These are phyloP conservation scores for Cephus spinipes DNA, from an alignment of 2,888 invertebrate species.

Conservation along the genomic window DNA sequence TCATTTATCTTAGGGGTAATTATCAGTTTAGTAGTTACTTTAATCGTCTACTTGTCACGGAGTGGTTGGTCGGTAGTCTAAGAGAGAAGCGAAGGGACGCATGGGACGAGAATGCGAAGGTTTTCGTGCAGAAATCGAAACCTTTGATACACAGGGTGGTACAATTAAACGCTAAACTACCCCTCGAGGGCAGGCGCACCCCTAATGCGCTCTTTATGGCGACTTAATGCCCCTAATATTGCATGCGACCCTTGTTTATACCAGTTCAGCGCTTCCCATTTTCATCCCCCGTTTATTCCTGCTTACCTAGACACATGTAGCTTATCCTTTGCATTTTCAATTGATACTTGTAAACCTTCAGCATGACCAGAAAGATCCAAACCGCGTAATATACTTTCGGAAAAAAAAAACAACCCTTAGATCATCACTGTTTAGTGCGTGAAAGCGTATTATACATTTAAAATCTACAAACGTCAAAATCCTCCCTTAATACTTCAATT, in stretches of 20 bases:
- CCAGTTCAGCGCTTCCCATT: constrained; percentile 62
- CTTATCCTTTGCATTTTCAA: not conserved
- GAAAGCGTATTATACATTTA: not conserved
- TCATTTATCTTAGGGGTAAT: not conserved
- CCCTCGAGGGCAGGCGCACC: constrained; percentile 64
- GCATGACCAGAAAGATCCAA: not conserved
- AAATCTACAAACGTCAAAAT: not conserved
- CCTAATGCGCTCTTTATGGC: constrained; percentile 67
- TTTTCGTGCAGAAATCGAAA: constrained; percentile 63
- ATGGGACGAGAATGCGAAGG: constrained; percentile 34
- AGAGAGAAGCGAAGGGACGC: not conserved
- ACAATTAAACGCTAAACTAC: constrained; percentile 67
- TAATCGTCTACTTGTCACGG: not conserved
- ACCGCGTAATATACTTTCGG: not conserved
- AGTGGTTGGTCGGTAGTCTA: not conserved
- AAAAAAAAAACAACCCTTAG: not conserved
- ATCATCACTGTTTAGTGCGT: not conserved
- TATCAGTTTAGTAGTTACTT: not conserved
- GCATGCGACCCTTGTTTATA: constrained; percentile 65
- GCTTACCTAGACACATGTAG: not conserved
- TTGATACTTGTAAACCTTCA: not conserved
- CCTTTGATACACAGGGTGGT: constrained; percentile 64
- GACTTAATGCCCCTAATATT: constrained; percentile 67
- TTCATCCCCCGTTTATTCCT: constrained; percentile 37
- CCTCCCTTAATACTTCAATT: not conserved